These are phyloP conservation scores for Hymenochirus boettgeri DNA, from an alignment of 2,113 vertebrate genomes.

Conservation along the genomic window DNA sequence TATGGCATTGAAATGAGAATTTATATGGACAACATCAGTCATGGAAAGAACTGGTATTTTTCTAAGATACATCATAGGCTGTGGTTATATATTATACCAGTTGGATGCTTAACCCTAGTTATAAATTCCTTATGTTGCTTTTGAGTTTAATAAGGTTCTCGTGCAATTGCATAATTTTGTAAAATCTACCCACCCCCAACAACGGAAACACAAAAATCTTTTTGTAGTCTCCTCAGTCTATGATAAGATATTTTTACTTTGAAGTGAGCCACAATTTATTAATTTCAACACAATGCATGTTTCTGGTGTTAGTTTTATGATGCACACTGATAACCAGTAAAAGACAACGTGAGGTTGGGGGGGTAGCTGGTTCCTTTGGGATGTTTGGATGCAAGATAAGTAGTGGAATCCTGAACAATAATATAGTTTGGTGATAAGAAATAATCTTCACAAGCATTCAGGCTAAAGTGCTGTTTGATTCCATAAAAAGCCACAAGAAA, in stretches of 20 bases:
- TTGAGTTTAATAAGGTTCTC: no score
- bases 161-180: no score
- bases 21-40: no score
- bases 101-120: no score
- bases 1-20: no score
- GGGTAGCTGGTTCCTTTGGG: not conserved
- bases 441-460: not conserved
- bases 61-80: no score
- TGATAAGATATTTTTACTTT: not conserved
- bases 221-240: no score
- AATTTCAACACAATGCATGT: constrained; percentile 3
- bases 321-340: not conserved
- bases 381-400: constrained; percentile 11
- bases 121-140: no score
- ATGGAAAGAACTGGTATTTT: no score
- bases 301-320: not conserved
- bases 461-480: constrained; percentile 4
- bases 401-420: constrained; percentile 6
- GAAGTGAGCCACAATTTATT: not conserved
- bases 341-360: not conserved
- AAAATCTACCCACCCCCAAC: no score
- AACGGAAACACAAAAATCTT: no score
- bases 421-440: not conserved
- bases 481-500: not conserved
- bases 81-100: no score